Evolutionary conservation across 2,797 vertebrate species (phyloP).

Genomic region (Bufotes viridis): DNA sequence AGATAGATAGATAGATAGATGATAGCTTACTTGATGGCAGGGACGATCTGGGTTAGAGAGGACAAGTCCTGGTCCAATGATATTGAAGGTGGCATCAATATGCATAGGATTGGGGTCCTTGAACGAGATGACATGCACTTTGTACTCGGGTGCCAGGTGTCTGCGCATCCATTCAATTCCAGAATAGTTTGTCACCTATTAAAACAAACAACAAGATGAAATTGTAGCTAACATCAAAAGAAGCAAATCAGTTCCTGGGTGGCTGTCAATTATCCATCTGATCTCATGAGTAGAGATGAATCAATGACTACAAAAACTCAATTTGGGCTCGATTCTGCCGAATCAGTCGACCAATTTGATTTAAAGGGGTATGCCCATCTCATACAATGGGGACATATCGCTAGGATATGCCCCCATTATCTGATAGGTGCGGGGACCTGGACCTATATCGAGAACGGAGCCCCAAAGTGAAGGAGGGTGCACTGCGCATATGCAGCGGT

Average conservation of each 20-base stretch:
- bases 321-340: too few relatives aligned
- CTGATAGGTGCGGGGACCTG: too few relatives aligned
- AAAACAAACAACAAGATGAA: constrained; percentile 36
- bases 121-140: constrained; percentile 92
- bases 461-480: too few relatives aligned
- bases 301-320: too few relatives aligned
- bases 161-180: constrained; percentile 98
- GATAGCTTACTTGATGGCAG: constrained; percentile 85
- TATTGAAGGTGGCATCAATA: constrained; percentile 98
- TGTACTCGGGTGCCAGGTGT: constrained; percentile 93
- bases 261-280: not conserved
- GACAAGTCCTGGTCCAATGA: constrained; percentile 97
- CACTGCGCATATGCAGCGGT: too few relatives aligned
- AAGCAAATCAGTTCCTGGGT: not conserved
- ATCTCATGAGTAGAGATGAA: not conserved
- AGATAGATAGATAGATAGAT: not conserved
- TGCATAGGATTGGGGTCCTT: constrained; percentile 99
- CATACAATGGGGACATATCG: too few relatives aligned
- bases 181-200: constrained; percentile 93
- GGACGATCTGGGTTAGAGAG: constrained; percentile 96
- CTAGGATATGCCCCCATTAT: too few relatives aligned
- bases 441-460: too few relatives aligned
- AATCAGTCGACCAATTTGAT: too few relatives aligned
- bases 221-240: not conserved
- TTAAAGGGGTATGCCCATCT: too few relatives aligned